Evolutionary conservation across 2,113 vertebrate species (phyloP).

Genomic region (Cheirogaleus medius): DNA sequence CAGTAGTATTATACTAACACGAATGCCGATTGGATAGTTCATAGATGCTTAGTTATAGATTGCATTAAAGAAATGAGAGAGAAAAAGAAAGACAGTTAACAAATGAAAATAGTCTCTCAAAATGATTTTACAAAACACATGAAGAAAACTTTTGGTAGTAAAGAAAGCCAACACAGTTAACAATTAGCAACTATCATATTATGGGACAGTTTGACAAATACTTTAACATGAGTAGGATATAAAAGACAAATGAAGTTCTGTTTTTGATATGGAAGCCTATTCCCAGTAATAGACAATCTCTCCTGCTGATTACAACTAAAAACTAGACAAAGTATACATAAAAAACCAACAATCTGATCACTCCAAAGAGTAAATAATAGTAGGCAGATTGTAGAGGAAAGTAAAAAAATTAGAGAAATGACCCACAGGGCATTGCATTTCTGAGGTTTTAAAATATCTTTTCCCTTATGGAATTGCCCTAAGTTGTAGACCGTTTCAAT

Average conservation of each 20-base stretch:
- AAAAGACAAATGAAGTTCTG: not conserved
- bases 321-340: not conserved
- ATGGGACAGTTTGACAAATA: conserved; percentile 4
- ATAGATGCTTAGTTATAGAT: not conserved
- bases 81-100: not conserved
- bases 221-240: not conserved
- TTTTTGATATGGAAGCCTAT: not conserved
- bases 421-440: not conserved
- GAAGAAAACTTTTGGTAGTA: not conserved
- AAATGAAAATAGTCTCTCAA: not conserved
- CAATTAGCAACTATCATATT: not conserved
- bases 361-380: not conserved
- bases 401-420: not conserved
- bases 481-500: not conserved
- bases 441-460: not conserved
- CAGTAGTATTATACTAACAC: not conserved
- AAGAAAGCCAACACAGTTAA: not conserved
- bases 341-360: not conserved
- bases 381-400: not conserved
- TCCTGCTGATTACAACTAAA: conserved; percentile 21
- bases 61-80: not conserved
- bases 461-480: not conserved
- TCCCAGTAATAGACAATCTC: too few relatives aligned
- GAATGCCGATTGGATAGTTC: not conserved
- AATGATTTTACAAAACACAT: conserved; percentile 28